phyloP scores from a whole-genome alignment of 2,888 invertebrate genomes.

The Drosophila setosimentum region DNA sequence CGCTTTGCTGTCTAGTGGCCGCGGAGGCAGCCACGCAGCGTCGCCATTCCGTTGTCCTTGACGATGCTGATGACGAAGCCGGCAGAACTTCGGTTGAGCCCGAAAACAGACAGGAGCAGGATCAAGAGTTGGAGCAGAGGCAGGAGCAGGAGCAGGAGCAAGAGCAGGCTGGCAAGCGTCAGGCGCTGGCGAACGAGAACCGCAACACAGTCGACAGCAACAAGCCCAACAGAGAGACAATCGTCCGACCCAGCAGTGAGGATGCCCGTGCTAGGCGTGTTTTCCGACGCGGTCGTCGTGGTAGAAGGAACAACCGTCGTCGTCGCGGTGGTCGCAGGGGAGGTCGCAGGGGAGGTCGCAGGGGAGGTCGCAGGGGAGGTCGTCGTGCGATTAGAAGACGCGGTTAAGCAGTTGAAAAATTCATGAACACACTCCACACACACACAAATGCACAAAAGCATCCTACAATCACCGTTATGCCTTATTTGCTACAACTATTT shows the following conservation, averaged over 20 bases:
- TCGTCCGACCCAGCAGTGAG: slow-evolving; percentile 42
- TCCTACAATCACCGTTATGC: slow-evolving; percentile 26
- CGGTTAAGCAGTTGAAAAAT: slow-evolving; percentile 42
- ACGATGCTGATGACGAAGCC: slow-evolving; percentile 12
- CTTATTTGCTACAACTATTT: slow-evolving; percentile 21
- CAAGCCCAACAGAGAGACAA: slow-evolving; percentile 14
- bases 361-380: slow-evolving; percentile 16
- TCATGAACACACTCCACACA: slow-evolving; percentile 4
- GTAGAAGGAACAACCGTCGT: slow-evolving; percentile 27
- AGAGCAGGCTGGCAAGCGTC: slow-evolving; percentile 19
- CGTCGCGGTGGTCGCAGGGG: slow-evolving; percentile 37
- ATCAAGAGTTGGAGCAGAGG: slow-evolving; percentile 3
- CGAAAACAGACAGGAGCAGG: slow-evolving; percentile 12
- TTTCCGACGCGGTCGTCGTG: slow-evolving; percentile 49
- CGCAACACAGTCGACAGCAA: slow-evolving; percentile 13
- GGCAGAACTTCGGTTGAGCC: slow-evolving; percentile 4
- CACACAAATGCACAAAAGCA: slow-evolving; percentile 14
- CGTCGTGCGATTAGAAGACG: slow-evolving; percentile 53
- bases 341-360: slow-evolving; percentile 46
- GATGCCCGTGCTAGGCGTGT: slow-evolving; percentile 68
- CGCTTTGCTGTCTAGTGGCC: slow-evolving; percentile 68
- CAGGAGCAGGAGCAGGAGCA: slow-evolving; percentile 21
- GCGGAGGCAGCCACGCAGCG: slow-evolving; percentile 60
- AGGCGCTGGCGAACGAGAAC: slow-evolving; percentile 9
- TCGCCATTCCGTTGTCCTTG: slow-evolving; percentile 22